phyloP scores from a whole-genome alignment of 2,888 invertebrate species.

The Dorcus parallelipipedus region DNA sequence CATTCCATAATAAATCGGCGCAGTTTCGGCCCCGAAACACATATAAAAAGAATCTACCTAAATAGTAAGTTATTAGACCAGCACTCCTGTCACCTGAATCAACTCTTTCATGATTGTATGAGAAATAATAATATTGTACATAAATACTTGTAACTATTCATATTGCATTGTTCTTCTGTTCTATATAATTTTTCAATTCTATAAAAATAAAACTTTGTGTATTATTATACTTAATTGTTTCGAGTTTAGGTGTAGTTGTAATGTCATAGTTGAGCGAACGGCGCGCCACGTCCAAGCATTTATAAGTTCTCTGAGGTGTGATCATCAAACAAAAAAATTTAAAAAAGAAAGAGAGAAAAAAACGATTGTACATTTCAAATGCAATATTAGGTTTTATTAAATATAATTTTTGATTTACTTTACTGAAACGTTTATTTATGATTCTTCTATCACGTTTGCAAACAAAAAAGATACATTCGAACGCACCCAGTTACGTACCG shows the following conservation, averaged over 20 bases:
- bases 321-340: neutral
- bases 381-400: conserved; percentile 3
- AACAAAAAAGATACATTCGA: too few species aligned
- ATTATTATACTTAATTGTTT: conserved; percentile 43
- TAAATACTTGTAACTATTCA: conserved; percentile 54
- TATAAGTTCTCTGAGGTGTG: neutral
- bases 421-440: neutral
- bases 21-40: neutral
- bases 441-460: too few species aligned
- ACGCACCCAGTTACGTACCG: too few species aligned
- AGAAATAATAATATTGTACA: conserved; percentile 51
- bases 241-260: neutral
- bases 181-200: conserved; percentile 52
- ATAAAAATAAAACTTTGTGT: conserved; percentile 55
- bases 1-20: neutral
- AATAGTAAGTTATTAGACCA: conserved; percentile 37
- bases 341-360: too few species aligned
- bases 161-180: conserved; percentile 52
- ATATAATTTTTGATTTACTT: neutral
- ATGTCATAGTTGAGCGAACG: too few species aligned
- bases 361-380: neutral
- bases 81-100: conserved; percentile 46
- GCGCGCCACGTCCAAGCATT: neutral
- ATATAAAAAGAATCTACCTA: conserved; percentile 3
- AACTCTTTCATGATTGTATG: conserved; percentile 47